Base-by-base conservation (phyloP, 2,888 invertebrate species). In the Drosophila pseudotakahashii region DNA sequence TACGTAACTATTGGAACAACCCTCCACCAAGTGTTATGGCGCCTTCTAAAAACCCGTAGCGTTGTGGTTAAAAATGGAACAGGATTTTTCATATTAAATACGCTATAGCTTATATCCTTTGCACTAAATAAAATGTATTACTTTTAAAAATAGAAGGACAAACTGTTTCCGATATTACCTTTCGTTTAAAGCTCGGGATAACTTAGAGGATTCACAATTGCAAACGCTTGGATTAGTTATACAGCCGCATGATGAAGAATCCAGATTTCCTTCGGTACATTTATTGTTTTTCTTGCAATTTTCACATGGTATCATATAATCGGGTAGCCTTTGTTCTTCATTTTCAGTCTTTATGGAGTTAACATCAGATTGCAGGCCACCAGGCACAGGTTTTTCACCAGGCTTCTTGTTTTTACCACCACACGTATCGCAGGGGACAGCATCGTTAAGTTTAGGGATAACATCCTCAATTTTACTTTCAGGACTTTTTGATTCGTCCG, bases 1-100 rank as follows among this genome's bases (percentile, higher is more conserved):
- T 77, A 91, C 91, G 75, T 82, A 39, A 91, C 79, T 51, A 84
- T 74, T 48, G 90, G 91, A 26, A 73, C 77, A 79, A 89, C 88
- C 58, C 78, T 80, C 88, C 83, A 89, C 91, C 91, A 91, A 4
- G 77, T 78, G 47, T 78, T 82, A 42, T 73, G 78, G 1, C 86
- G 79, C 52, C 88, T 90, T 50, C 83, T 83, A 70, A 87, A 90
- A 47, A 91, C 80, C 51, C 79, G 75, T 4, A 91, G 58, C 30
- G 80, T 80, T 10, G 86, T 89, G 32, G 83, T 75, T 61, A 90
- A 77, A 79, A 84, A 90, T 34, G 83, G 89, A 77, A 87, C 76
- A 47, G 90, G 90, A 79, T 73, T 77, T 75, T 78, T 89, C 70
- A 89, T 87, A 71, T 88, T 89, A 74, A 79, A 89, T n/a, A 84